Conservation (phyloP, 2,888 invertebrate genomes). For the Heteropelma amictum region DNA sequence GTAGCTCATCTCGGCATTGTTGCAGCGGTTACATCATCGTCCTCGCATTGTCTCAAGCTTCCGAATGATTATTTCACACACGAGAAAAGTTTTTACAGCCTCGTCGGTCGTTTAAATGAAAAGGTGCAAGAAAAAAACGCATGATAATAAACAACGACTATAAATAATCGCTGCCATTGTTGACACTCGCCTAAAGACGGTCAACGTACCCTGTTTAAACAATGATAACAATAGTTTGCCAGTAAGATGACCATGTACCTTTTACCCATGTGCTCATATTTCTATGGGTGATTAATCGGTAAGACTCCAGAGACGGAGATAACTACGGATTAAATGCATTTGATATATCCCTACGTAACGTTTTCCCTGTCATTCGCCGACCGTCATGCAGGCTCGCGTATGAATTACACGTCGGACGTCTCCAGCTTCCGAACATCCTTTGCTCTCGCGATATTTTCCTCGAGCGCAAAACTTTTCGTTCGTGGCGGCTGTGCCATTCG, state of each 20-base stretch:
- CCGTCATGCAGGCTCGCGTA: slow-evolving; percentile 39
- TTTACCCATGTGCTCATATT: slow-evolving; percentile 17
- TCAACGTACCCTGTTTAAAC: too few relatives aligned
- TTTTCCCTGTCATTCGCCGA: slow-evolving; percentile 19
- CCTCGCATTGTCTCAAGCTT: slow-evolving; percentile 7
- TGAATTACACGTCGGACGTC: slow-evolving; percentile 58
- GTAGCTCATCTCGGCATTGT: slow-evolving; percentile 4
- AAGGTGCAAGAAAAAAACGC: not conserved
- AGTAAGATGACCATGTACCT: not conserved
- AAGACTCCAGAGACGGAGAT: slow-evolving; percentile 42
- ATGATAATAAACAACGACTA: not conserved
- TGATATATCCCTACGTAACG: slow-evolving; percentile 33
- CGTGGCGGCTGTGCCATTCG: not conserved
- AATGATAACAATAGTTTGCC: too few relatives aligned
- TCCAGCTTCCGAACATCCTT: slow-evolving; percentile 38
- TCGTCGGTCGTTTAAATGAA: not conserved
- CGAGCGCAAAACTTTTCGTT: slow-evolving; percentile 38
- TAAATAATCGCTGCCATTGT: too few relatives aligned
- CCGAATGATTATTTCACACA: not conserved
- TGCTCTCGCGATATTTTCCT: slow-evolving; percentile 16
- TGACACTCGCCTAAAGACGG: too few relatives aligned
- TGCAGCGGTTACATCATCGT: slow-evolving; percentile 18
- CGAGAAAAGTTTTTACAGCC: not conserved
- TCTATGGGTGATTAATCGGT: not conserved
- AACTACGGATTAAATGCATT: slow-evolving; percentile 40